These are phyloP conservation scores for Anolis apletophallus DNA, from an alignment of 2,797 vertebrate genomes.

Conservation along the genomic window DNA sequence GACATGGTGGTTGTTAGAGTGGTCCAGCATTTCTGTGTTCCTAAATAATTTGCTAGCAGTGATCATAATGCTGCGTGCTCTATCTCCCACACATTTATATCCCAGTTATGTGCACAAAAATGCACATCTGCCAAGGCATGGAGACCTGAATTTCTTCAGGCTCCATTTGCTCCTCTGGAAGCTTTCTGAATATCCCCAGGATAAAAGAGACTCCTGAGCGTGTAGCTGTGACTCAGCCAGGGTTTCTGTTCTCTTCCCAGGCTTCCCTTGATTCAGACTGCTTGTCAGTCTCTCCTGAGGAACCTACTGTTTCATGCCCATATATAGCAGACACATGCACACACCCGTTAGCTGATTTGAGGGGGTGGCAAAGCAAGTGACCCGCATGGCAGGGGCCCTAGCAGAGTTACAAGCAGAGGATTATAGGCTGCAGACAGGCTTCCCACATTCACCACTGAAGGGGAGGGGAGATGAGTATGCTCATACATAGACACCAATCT, in stretches of 20 bases:
- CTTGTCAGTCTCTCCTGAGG: background rate
- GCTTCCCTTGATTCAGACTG: background rate
- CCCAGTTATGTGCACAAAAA: background rate
- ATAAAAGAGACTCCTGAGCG: too few relatives aligned
- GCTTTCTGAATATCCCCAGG: background rate
- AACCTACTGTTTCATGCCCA: background rate
- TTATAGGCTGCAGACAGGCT: background rate
- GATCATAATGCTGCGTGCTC: too few relatives aligned
- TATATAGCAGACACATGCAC: background rate
- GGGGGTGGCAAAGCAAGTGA: slow-evolving; percentile 3
- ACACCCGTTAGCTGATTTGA: background rate
- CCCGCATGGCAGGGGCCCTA: background rate
- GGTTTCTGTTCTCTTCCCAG: background rate
- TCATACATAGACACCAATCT: slow-evolving; percentile 16
- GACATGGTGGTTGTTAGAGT: too few relatives aligned
- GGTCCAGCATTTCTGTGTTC: too few relatives aligned
- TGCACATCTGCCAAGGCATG: background rate
- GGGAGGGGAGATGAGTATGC: background rate
- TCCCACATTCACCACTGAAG: slow-evolving; percentile 14
- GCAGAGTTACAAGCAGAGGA: slow-evolving; percentile 14
- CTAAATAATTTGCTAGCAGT: too few relatives aligned
- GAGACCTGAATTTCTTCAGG: background rate
- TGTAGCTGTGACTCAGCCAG: background rate
- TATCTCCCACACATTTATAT: too few relatives aligned
- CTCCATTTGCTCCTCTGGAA: background rate